phyloP scores from a whole-genome alignment of 2,888 invertebrate species.

The Arenicola marina region DNA sequence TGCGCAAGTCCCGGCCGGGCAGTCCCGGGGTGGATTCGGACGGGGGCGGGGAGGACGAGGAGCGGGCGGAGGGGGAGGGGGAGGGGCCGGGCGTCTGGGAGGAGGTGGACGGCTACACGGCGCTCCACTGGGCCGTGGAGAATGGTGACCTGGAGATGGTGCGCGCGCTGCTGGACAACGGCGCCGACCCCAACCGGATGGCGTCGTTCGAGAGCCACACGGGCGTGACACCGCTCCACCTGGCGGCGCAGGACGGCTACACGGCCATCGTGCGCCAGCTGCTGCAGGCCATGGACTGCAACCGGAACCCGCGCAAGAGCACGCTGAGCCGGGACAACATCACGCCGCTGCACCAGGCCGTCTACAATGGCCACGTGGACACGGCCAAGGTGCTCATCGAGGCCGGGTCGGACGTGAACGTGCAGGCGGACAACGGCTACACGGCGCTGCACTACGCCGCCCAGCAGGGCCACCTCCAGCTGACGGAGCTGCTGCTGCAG shows the following conservation, averaged over 20 bases:
- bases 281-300: conserved; percentile 5
- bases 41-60: no score
- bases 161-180: conserved; percentile 15
- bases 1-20: background rate
- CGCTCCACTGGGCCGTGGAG: conserved; percentile 28
- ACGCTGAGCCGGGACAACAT: conserved; percentile 16
- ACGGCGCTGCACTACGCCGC: conserved; percentile 34
- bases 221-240: conserved; percentile 29
- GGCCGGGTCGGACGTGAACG: conserved; percentile 25
- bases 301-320: conserved; percentile 12
- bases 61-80: background rate
- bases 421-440: conserved; percentile 32
- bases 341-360: conserved; percentile 30
- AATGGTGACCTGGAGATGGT: conserved; percentile 23
- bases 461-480: conserved; percentile 27
- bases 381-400: conserved; percentile 16
- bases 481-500: conserved; percentile 11
- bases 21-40: background rate
- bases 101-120: conserved; percentile 18
- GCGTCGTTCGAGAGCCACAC: conserved; percentile 26
- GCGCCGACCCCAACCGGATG: conserved; percentile 14
- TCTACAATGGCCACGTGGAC: conserved; percentile 28
- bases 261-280: conserved; percentile 16
- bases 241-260: conserved; percentile 28
- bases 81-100: background rate